Evolutionary conservation across 2,797 vertebrate species (phyloP), one percentile per base, ranked within the genome.

Genomic region (Alcedo atthis): DNA sequence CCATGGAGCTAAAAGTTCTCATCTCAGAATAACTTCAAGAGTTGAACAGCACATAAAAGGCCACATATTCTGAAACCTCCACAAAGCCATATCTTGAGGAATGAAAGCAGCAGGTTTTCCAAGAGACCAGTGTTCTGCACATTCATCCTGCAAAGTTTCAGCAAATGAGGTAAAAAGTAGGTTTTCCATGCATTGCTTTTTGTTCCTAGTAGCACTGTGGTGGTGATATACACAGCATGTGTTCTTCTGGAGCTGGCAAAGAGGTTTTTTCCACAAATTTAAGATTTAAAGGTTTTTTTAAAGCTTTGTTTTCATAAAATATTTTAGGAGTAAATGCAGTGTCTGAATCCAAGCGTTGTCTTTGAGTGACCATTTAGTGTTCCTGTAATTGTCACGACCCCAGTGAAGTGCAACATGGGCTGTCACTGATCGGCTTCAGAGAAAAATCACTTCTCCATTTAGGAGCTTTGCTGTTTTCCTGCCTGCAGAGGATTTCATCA

Each of bases 401-500:
- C 54, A 3, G 1, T 13, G 55, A 73, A 21, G 53, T 54, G 68
- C 82, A 69, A 0, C 4, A 16, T 83, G 69, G 85, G 83, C 88
- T 85, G 67, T 63, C 69, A 24, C 70, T 90, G 78, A 78, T 71
- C 74, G 77, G 57, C 79, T 91, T 83, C 69, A 59, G 62, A 85
- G 61, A 69, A 92, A 77, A 77, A 64, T 51, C 4, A 1, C 48
- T 59, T 87, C 83, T 85, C 32, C 3, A 49, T 86, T 83, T 77
- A 48, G 28, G 85, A 78, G 62, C 77, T 85, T 82, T 87, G 89
- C 85, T 85, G 2, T 89, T 87, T 85, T 81, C 49, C 94, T 93
- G 85, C 82, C 70, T 4, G 4, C 15, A n/a, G 82, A 85, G 64
- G 69, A 57, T 90, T 90, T 69, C 25, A 5, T 85, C 63, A 77